Conservation (phyloP, 2,113 vertebrate species). For the Camelus dromedarius region DNA sequence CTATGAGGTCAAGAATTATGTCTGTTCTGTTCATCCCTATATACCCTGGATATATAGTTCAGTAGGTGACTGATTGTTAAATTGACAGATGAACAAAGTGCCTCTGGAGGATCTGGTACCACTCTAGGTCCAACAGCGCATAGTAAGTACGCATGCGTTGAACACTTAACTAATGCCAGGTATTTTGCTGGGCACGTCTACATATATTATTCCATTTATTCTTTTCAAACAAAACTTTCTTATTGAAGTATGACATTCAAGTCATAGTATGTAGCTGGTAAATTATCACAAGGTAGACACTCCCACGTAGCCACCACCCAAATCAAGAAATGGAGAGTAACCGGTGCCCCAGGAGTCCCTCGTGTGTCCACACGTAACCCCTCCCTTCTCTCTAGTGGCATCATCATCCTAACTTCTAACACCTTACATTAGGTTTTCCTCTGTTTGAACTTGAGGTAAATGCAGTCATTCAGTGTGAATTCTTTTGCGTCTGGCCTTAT, state of each 20-base stretch:
- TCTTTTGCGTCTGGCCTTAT: background rate
- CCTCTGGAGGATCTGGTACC: background rate
- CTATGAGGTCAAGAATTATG: conserved; percentile 6
- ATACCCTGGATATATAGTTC: background rate
- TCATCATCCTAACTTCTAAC: background rate
- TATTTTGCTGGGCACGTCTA: background rate
- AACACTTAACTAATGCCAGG: background rate
- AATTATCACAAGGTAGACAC: conserved; percentile 10
- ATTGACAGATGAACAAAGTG: background rate
- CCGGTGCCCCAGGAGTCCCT: background rate
- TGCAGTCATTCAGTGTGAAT: background rate
- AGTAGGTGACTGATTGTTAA: background rate
- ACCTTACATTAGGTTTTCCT: background rate
- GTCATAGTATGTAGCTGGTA: background rate
- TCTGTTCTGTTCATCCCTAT: background rate
- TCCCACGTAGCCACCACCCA: background rate
- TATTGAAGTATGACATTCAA: background rate
- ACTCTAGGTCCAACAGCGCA: background rate
- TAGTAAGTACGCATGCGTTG: background rate
- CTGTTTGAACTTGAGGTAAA: background rate
- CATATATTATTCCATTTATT: background rate
- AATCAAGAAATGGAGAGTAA: background rate
- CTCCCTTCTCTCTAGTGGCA: background rate
- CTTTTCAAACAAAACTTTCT: conserved; percentile 31
- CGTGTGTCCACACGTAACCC: background rate